Conservation (phyloP, 2,113 vertebrate species). For the Collichthys lucidus region DNA sequence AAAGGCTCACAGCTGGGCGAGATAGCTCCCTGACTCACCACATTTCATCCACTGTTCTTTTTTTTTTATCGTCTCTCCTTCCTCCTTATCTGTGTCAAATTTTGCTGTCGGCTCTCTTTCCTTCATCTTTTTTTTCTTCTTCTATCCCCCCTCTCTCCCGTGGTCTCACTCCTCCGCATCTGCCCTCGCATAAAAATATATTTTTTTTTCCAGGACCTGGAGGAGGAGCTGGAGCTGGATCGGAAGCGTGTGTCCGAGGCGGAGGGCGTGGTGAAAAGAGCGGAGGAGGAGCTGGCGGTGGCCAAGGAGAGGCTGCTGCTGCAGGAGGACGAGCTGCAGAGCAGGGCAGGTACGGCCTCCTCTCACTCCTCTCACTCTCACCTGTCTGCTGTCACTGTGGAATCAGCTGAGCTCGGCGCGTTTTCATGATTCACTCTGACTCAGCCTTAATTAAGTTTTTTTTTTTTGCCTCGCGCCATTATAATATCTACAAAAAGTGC, state of each 20-base stretch:
- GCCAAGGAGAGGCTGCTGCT: constrained; percentile 88
- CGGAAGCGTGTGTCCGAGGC: constrained; percentile 84
- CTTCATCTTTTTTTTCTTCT: neutral
- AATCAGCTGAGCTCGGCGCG: constrained; percentile 25
- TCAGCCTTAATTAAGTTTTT: constrained; percentile 53
- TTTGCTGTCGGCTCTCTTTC: constrained; percentile 8
- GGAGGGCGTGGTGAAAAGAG: constrained; percentile 83
- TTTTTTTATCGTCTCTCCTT: constrained; percentile 19
- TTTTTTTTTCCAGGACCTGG: constrained; percentile 88
- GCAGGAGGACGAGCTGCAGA: constrained; percentile 86
- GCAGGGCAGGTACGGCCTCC: constrained; percentile 84
- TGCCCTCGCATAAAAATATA: neutral
- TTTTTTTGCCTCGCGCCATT: constrained; percentile 24
- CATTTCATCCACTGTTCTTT: constrained; percentile 47
- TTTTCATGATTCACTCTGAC: constrained; percentile 47
- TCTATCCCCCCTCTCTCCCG: neutral
- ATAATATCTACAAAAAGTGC: constrained; percentile 57
- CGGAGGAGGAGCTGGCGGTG: constrained; percentile 87
- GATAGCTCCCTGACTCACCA: constrained; percentile 65
- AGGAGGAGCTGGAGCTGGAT: constrained; percentile 87
- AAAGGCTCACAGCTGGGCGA: constrained; percentile 51
- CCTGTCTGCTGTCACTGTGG: constrained; percentile 6
- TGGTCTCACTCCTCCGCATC: constrained; percentile 5
- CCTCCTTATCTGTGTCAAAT: constrained; percentile 41
- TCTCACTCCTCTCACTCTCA: constrained; percentile 10